These are phyloP conservation scores for Rhinopomastus cyanomelas DNA, from an alignment of 2,113 vertebrate genomes.

Conservation along the genomic window DNA sequence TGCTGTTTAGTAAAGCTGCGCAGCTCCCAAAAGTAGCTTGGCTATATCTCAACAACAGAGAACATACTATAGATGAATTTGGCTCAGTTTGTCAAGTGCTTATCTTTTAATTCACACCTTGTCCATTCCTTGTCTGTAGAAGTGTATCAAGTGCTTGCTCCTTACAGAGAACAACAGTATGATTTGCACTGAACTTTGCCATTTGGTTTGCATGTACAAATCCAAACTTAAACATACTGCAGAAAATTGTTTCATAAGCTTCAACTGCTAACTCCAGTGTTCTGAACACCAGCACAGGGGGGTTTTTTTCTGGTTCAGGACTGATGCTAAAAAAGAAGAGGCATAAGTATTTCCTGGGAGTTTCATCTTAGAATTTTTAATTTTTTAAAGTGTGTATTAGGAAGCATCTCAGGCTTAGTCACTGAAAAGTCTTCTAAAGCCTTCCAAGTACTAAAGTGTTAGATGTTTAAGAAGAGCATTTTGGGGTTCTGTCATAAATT, in stretches of 20 bases:
- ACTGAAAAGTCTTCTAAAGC: not conserved
- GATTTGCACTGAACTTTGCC: not conserved
- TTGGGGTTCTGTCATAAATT: not conserved
- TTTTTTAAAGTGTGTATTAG: not conserved
- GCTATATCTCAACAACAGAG: not conserved
- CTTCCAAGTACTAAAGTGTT: not conserved
- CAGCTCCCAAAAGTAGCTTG: slow-evolving; percentile 14
- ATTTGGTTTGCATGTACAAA: not conserved
- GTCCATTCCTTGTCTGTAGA: not conserved
- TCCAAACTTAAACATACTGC: not conserved
- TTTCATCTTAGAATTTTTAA: not conserved
- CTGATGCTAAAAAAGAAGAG: not conserved
- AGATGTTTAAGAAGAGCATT: not conserved
- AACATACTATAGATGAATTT: not conserved
- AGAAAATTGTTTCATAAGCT: not conserved
- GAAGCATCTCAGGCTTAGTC: not conserved
- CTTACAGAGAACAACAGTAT: not conserved
- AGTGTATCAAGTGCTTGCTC: not conserved
- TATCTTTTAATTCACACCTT: not conserved
- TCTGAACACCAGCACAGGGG: not conserved
- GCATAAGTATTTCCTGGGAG: not conserved
- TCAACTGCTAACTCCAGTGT: not conserved
- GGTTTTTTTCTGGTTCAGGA: not conserved
- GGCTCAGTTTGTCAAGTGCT: slow-evolving; percentile 18
- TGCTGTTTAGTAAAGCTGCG: not conserved